These are phyloP conservation scores for Liodrosophila aerea DNA, from an alignment of 2,888 invertebrate species.

Conservation along the genomic window DNA sequence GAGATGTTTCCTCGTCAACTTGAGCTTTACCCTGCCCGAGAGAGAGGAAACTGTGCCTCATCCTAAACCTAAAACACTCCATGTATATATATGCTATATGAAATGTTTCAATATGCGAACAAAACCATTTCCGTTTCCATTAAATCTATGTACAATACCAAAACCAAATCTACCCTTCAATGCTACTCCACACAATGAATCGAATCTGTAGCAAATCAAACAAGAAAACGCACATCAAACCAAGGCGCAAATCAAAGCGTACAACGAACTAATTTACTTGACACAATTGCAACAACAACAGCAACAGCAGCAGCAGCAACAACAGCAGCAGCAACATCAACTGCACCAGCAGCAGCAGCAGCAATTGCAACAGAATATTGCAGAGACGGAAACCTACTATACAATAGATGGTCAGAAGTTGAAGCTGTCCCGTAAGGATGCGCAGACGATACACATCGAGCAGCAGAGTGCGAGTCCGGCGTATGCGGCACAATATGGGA, in stretches of 20 bases:
- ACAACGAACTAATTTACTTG: conserved; percentile 86
- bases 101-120: conserved; percentile 47
- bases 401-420: conserved; percentile 77
- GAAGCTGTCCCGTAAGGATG: conserved; percentile 74
- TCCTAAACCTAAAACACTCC: conserved; percentile 38
- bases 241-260: conserved; percentile 90
- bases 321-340: conserved; percentile 68
- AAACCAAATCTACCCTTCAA: conserved; percentile 52
- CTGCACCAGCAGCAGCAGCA: conserved; percentile 65
- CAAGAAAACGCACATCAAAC: conserved; percentile 85
- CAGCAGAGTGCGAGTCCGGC: conserved; percentile 73
- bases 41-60: conserved; percentile 31
- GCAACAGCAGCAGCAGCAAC: conserved; percentile 58
- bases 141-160: conserved; percentile 61
- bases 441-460: conserved; percentile 64
- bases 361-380: conserved; percentile 56
- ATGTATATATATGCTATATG: conserved; percentile 20
- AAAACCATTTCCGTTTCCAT: conserved; percentile 61
- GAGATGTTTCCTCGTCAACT: conserved; percentile 30
- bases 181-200: conserved; percentile 31
- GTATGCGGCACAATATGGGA: conserved; percentile 91
- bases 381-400: conserved; percentile 73
- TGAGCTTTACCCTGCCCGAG: conserved; percentile 13
- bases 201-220: conserved; percentile 77
- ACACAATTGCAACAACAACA: conserved; percentile 80